Evolutionary conservation across 2,888 invertebrate genomes (phyloP), one percentile per base, ranked within the genome.

Genomic region (Seira ritae): DNA sequence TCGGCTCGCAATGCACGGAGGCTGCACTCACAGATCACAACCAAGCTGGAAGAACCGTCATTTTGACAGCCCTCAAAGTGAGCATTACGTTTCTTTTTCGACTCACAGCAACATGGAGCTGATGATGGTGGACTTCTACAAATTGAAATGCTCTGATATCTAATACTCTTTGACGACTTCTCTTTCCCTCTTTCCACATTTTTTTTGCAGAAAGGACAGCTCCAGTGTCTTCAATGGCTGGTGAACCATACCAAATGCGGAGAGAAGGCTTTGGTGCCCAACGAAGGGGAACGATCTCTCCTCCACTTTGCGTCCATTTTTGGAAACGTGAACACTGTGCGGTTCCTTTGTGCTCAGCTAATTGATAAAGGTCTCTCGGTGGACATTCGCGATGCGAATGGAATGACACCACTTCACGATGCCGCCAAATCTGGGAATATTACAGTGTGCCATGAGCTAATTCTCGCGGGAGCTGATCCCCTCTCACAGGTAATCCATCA

Each of bases 11-110:
- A 62, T 81, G 75, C 71, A 88, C 90, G 23, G 89, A 89, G 71
- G 90, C 90, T 62, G 91, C 90, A 37, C 89, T 91, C 17, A 88
- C 89, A 74, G 91, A 91, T 86, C 90, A 90, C 82, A 91, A 91
- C 89, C 89, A 90, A 79, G 89, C 89, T 76, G 91, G 91, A 19
- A 89, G 90, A 65, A 90, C 90, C 24, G 90, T 90, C 22, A 88
- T 90, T 75, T 89, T 90, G 31, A 89, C 90, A 65, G 90, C 91
- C 77, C 89, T 91, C 62, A 90, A 91, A 89, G 91, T 91, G 84
- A 85, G 84, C 15, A 55, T 12, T 4, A 31, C 31, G 8, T 85
- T 22, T 12, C 55, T 50, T 60, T 24, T 67, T 10, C 31, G n/a
- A 66, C 22, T 55, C 55, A 55, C 22, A 22, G n/a, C 31, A n/a